Base-by-base conservation (phyloP, 2,888 invertebrate species). In the Hybos culiciformis region DNA sequence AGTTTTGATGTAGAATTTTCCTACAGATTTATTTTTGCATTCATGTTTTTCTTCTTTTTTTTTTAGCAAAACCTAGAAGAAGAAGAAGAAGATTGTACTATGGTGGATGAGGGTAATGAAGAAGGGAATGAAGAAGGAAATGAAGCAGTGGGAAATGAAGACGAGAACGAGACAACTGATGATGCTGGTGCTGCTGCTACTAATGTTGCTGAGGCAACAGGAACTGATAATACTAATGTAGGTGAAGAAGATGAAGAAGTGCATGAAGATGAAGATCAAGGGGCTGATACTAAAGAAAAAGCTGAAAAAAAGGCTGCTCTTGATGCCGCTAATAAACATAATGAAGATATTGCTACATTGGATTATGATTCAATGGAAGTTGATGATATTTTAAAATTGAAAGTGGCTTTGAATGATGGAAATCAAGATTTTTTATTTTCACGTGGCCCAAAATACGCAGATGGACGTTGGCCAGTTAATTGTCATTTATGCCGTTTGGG, bases 381-480 rank as follows among this genome's bases (percentile, higher is more conserved):
- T 19, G 42, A 44, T 26, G 46, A 47, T 15, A 7, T 43, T 2
- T 29, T 49, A 19, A 41, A 37, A 17, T 31, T 21, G 1, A 45
- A 47, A 38, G 36, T 44, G 3, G 44, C 37, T n/a, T 20, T 49
- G n/a, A 32, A 38, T 9, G 46, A 47, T 32, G 49, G 32, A 3
- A 31, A 24, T 18, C 42, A 47, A 33, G 24, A 14, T 20, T 36
- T 37, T 31, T 8, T 47, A 4, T 49, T 46, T 12, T 49, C 49
- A 1, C 38, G 44, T 1, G 49, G 49, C 7, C 49, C 49, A 9
- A 48, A 48, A 32, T 48, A 48, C 24, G 36, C 46, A 5, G 45
- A 48, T 8, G 45, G 39, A 21, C 37, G 29, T n/a, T 48, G 48
- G 48, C 48, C 48, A 14, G 20, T 48, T 1, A 48, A 45, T 37